These are phyloP conservation scores for Oscheius sp. DNA, from an alignment of 2,888 invertebrate species.

Conservation along the genomic window DNA sequence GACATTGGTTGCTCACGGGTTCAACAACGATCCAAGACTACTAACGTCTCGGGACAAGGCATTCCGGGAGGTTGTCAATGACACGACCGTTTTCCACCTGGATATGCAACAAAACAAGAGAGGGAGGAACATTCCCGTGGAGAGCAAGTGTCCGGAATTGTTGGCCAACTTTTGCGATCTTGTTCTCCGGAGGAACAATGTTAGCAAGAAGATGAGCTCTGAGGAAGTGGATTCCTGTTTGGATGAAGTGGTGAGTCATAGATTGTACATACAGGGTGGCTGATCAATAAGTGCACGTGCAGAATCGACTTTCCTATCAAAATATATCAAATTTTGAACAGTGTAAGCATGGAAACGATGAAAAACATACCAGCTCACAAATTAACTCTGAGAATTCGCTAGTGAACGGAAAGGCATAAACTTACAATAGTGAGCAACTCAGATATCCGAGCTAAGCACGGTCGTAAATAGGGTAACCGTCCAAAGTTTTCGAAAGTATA, in stretches of 20 bases:
- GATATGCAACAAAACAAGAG: conserved; percentile 76
- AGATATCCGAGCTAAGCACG: too few species aligned
- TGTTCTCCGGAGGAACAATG: conserved; percentile 92
- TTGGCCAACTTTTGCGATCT: conserved; percentile 99
- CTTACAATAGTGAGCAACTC: too few species aligned
- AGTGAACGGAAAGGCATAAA: too few species aligned
- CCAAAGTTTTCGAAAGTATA: too few species aligned
- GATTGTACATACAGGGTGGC: too few species aligned
- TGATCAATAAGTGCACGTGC: too few species aligned
- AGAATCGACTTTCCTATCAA: too few species aligned
- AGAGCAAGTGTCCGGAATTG: conserved; percentile 97
- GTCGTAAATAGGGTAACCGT: too few species aligned
- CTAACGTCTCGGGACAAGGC: conserved; percentile 82
- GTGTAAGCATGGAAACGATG: too few species aligned
- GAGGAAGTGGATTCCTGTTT: conserved; percentile 95
- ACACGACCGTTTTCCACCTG: conserved; percentile 86
- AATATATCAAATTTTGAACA: too few species aligned
- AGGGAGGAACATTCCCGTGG: conserved; percentile 74
- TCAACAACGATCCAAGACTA: conserved; percentile 95
- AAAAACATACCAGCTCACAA: too few species aligned
- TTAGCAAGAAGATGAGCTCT: conserved; percentile 93
- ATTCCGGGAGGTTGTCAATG: conserved; percentile 87
- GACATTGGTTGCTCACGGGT: conserved; percentile 90
- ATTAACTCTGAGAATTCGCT: too few species aligned
- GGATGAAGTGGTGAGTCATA: conserved; percentile 83